A percentile compares a stretch with the other conserved stretches of the same genome.
These are phyloP conservation scores for Hafferia zeledoni DNA, from an alignment of 2,797 vertebrate species.

Conservation along the genomic window DNA sequence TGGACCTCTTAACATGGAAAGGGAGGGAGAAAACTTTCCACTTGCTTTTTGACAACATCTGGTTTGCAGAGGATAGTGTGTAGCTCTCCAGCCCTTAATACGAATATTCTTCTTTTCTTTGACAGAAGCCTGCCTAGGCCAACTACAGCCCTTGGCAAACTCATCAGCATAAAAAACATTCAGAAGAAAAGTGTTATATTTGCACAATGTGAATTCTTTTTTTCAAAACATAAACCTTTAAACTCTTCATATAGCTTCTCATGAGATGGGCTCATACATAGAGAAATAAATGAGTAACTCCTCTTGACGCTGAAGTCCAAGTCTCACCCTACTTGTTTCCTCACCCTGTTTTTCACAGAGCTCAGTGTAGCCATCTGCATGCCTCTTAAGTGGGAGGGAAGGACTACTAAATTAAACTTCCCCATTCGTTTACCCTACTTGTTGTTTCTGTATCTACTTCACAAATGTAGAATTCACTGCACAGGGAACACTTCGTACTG, in stretches of 20 bases:
- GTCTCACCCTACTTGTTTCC: neutral
- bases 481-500: neutral
- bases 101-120: neutral
- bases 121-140: neutral
- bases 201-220: neutral
- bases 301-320: neutral
- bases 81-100: neutral
- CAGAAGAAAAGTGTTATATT: neutral
- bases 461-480: neutral
- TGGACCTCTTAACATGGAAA: neutral
- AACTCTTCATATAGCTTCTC: neutral
- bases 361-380: neutral
- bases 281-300: neutral
- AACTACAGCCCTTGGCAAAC: neutral
- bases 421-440: neutral
- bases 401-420: neutral
- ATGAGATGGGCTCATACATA: accelerated
- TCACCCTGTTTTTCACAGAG: neutral
- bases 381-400: neutral
- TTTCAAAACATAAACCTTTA: neutral
- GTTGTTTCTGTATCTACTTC: neutral
- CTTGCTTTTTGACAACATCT: neutral
- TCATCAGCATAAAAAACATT: neutral
- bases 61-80: neutral
- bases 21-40: neutral